Evolutionary conservation across 1,140 invertebrate genomes (phyloP).

Genomic region (Pseudomyrmex pallidus): DNA sequence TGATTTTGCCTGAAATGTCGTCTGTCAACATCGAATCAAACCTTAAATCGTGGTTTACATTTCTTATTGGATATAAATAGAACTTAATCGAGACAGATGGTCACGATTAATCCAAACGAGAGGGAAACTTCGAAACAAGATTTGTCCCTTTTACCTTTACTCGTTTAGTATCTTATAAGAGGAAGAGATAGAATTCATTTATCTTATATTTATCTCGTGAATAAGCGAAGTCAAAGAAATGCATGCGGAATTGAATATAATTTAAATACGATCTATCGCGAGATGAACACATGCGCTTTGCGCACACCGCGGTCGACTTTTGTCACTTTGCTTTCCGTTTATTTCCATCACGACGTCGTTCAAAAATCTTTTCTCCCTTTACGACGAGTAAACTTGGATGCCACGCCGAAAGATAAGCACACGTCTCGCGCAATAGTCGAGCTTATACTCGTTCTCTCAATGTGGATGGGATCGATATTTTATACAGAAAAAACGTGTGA

Average conservation of each 20-base stretch:
- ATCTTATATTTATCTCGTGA: slow-evolving; percentile 1
- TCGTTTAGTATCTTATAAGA: too few species aligned
- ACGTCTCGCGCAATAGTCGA: slow-evolving; percentile 54
- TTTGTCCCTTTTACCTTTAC: too few species aligned
- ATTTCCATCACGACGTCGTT: slow-evolving; percentile 54
- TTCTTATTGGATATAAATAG: too few species aligned
- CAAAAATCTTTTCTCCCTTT: slow-evolving; percentile 37
- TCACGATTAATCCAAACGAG: too few species aligned
- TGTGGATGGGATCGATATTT: slow-evolving; percentile 66
- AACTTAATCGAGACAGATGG: too few species aligned
- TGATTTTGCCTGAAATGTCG: too few species aligned
- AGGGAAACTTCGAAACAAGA: too few species aligned
- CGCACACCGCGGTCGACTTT: not conserved
- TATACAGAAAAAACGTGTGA: slow-evolving; percentile 27
- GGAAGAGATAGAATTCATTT: too few species aligned
- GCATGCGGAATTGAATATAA: not conserved
- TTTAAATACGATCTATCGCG: slow-evolving; percentile 9
- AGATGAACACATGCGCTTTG: not conserved
- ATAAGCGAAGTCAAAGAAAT: not conserved
- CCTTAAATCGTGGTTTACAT: too few species aligned
- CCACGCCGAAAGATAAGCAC: slow-evolving; percentile 63
- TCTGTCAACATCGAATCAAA: too few species aligned
- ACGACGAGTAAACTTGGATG: slow-evolving; percentile 69
- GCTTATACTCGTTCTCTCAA: slow-evolving; percentile 54
- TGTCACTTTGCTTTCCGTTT: slow-evolving; percentile 9